Percentiles rank a stretch among this genome's conserved stretches.
Evolutionary conservation across 2,113 vertebrate genomes (phyloP).

Genomic region (Cyprinodon variegatus): DNA sequence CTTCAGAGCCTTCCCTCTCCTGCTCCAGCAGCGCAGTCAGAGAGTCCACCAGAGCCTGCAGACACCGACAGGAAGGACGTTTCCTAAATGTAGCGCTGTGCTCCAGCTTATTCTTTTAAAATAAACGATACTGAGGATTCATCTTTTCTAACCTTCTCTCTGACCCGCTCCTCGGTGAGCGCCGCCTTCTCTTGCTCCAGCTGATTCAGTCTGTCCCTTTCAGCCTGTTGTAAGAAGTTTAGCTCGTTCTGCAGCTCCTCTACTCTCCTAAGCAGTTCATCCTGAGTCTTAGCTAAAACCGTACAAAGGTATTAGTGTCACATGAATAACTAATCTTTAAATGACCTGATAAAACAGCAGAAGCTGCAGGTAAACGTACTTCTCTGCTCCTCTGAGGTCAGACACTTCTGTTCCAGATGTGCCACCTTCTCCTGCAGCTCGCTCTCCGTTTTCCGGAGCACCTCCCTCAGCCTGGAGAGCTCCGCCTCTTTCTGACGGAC

Average conservation of each 20-base stretch:
- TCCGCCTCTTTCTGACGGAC: conserved; percentile 78
- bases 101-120: background rate
- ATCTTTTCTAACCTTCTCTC: conserved; percentile 82
- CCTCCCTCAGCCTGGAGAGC: conserved; percentile 77
- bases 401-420: conserved; percentile 82
- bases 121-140: background rate
- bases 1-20: conserved; percentile 79
- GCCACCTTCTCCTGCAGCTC: conserved; percentile 80
- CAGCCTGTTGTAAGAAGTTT: conserved; percentile 75
- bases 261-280: conserved; percentile 72
- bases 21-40: conserved; percentile 78
- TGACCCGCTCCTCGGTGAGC: conserved; percentile 74
- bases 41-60: conserved; percentile 80
- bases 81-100: background rate
- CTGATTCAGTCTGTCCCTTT: conserved; percentile 71
- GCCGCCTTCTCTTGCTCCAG: conserved; percentile 79
- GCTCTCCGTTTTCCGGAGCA: conserved; percentile 80
- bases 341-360: background rate
- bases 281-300: conserved; percentile 70
- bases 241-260: conserved; percentile 81
- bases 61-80: background rate
- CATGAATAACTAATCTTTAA: background rate
- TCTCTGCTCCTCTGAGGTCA: conserved; percentile 84
- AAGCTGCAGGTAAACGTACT: conserved; percentile 69
- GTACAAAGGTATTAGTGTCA: background rate